Conservation (phyloP, 2,888 invertebrate genomes). For the Zonitis immaculata region DNA sequence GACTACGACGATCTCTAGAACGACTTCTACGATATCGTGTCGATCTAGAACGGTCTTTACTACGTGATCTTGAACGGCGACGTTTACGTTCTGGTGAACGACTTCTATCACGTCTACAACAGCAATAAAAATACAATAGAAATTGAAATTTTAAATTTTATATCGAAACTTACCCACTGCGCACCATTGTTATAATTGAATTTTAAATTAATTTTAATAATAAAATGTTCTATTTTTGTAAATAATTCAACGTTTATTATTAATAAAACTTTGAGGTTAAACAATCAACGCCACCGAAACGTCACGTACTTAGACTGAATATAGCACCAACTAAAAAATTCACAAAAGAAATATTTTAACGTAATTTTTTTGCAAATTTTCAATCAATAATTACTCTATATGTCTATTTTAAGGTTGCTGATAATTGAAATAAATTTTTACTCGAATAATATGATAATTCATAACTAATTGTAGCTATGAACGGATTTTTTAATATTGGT, state of each 20-base stretch:
- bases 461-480: too few relatives aligned
- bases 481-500: too few relatives aligned
- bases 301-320: background rate
- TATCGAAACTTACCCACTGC: conserved; percentile 17
- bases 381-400: too few relatives aligned
- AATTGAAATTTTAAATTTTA: background rate
- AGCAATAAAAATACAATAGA: background rate
- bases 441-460: too few relatives aligned
- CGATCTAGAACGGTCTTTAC: conserved; percentile 51
- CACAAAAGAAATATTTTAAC: too few relatives aligned
- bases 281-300: background rate
- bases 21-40: conserved; percentile 62
- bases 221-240: too few relatives aligned
- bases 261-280: background rate
- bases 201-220: too few relatives aligned
- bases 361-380: too few relatives aligned
- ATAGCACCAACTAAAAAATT: background rate
- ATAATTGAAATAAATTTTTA: too few relatives aligned
- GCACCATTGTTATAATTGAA: too few relatives aligned
- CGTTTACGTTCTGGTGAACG: conserved; percentile 40
- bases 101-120: conserved; percentile 41
- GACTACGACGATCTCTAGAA: conserved; percentile 55
- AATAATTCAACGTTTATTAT: background rate
- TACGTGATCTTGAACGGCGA: conserved; percentile 33
- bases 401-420: too few relatives aligned